Percentiles rank a stretch among this genome's conserved stretches.
phyloP scores from a whole-genome alignment of 2,113 vertebrate genomes.

The Polypterus senegalus region DNA sequence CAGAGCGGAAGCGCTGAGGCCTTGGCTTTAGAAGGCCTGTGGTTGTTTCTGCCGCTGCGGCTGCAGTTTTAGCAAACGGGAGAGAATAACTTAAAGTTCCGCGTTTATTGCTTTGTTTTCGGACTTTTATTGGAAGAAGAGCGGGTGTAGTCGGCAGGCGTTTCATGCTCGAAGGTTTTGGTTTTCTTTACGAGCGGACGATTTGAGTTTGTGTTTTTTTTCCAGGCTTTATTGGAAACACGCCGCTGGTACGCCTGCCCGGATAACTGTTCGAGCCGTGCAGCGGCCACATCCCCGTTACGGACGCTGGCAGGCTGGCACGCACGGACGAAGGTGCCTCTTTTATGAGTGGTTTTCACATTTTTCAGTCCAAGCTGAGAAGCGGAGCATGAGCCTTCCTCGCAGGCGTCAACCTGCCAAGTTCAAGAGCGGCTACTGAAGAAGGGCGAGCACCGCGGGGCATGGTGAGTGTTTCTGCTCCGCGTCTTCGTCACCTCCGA shows the following conservation, averaged over 20 bases:
- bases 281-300: too few relatives aligned
- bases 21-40: constrained; percentile 6
- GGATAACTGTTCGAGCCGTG: too few relatives aligned
- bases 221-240: not conserved
- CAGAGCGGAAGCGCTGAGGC: constrained; percentile 33
- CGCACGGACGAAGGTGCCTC: too few relatives aligned
- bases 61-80: constrained; percentile 16
- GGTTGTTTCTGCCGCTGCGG: not conserved
- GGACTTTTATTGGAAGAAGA: constrained; percentile 9
- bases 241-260: not conserved
- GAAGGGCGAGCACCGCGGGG: too few relatives aligned
- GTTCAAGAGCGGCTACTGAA: too few relatives aligned
- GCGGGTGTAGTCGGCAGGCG: constrained; percentile 23
- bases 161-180: constrained; percentile 5
- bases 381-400: too few relatives aligned
- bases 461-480: too few relatives aligned
- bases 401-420: too few relatives aligned
- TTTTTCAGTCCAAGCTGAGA: too few relatives aligned
- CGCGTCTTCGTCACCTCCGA: too few relatives aligned
- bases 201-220: not conserved
- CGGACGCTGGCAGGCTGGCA: too few relatives aligned
- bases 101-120: constrained; percentile 30
- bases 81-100: not conserved
- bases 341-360: too few relatives aligned
- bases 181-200: constrained; percentile 1